Percentiles rank a stretch among this genome's conserved stretches.
phyloP scores from a whole-genome alignment of 2,888 invertebrate genomes.

The Lomographa bimaculata region DNA sequence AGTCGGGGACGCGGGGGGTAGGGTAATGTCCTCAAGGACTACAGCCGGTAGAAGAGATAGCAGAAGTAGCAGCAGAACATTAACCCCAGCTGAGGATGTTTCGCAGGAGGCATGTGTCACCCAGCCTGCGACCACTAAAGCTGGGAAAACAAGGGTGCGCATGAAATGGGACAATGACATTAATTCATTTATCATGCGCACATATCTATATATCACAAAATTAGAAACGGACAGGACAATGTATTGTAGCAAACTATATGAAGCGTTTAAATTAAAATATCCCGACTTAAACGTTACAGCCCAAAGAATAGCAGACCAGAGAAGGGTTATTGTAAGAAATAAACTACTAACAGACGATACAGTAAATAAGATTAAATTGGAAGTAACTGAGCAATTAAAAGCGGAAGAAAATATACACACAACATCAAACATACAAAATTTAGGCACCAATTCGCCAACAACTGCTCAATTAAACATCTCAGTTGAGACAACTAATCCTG shows the following conservation, averaged over 20 bases:
- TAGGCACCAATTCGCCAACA: no score
- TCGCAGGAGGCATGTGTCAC: background rate
- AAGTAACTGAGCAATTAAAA: background rate
- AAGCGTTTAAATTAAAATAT: background rate
- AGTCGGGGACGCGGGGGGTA: background rate
- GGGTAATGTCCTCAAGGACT: slow-evolving; percentile 1
- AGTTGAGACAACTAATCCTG: no score
- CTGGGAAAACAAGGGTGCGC: slow-evolving; percentile 18
- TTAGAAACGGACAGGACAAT: slow-evolving; percentile 1
- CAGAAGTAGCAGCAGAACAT: background rate
- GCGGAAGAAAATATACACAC: no score
- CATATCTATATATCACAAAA: slow-evolving; percentile 1
- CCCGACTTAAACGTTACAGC: background rate
- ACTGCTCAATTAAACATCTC: no score
- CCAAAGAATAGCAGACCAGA: no score
- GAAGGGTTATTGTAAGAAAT: slow-evolving; percentile 1
- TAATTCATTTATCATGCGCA: slow-evolving; percentile 18
- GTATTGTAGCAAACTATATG: background rate
- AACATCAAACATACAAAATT: no score
- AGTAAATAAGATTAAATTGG: background rate
- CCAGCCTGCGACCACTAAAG: slow-evolving; percentile 23
- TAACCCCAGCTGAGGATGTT: background rate
- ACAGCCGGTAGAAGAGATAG: background rate
- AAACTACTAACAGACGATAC: background rate
- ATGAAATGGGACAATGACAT: slow-evolving; percentile 17